phyloP scores from a whole-genome alignment of 1,140 invertebrate species.

The Grapholita molesta region DNA sequence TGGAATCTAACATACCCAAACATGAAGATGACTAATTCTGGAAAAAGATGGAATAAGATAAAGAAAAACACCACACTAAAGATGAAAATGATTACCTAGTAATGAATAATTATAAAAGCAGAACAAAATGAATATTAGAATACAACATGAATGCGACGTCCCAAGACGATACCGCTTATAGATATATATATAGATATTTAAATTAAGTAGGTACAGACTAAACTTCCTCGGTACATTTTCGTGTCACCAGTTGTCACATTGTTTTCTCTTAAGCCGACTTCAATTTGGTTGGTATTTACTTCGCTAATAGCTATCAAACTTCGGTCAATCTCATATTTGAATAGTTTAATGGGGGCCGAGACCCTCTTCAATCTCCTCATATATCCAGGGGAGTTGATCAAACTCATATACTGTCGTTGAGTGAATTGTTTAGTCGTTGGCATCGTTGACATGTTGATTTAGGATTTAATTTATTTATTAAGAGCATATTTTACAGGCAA shows the following conservation, averaged over 20 bases:
- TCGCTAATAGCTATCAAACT: slow-evolving; percentile 6
- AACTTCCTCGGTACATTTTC: not conserved
- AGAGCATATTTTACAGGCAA: no score
- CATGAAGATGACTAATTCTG: no score
- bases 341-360: slow-evolving; percentile 4
- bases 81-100: no score
- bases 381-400: not conserved
- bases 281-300: not conserved
- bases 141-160: no score
- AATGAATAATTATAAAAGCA: no score
- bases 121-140: no score
- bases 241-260: not conserved
- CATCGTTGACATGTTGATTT: not conserved
- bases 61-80: no score
- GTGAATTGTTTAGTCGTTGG: not conserved
- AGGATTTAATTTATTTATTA: not conserved
- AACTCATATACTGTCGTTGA: not conserved
- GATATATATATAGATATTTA: no score
- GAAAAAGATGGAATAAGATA: no score
- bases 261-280: not conserved
- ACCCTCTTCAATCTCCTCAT: slow-evolving; percentile 3
- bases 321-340: not conserved
- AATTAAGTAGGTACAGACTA: no score
- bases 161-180: no score
- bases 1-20: no score